Conservation (phyloP, 2,888 invertebrate species). For the Sminthurinus aureus region DNA sequence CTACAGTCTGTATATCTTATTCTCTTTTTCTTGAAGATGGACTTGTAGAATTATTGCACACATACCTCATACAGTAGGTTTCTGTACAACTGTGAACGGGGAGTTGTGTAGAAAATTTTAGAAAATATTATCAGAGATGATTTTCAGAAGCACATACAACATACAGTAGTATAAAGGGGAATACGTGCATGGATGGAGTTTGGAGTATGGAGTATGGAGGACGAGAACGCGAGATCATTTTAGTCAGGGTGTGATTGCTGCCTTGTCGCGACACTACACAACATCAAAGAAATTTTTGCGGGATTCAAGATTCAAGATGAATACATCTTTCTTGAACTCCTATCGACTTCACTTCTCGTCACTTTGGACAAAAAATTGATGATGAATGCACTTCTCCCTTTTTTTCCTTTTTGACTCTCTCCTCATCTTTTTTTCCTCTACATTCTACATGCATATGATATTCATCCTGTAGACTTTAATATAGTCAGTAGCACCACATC, state of each 20-base stretch:
- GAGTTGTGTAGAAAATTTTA: no score
- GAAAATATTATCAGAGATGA: no score
- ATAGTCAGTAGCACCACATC: no score
- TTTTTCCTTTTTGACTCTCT: background rate
- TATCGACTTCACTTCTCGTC: slow-evolving; percentile 58
- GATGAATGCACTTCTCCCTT: slow-evolving; percentile 56
- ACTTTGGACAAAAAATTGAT: slow-evolving; percentile 59
- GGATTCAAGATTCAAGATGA: slow-evolving; percentile 57
- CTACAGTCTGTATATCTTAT: no score
- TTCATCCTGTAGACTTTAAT: background rate
- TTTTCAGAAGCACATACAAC: no score
- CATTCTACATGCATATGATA: background rate
- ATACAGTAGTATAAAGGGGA: no score
- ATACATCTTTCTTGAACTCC: slow-evolving; percentile 51
- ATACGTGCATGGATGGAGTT: no score
- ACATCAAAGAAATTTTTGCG: slow-evolving; percentile 59
- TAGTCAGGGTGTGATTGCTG: slow-evolving; percentile 51
- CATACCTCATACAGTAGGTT: no score
- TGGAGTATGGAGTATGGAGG: no score
- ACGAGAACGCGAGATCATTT: slow-evolving; percentile 42
- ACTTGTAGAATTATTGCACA: no score
- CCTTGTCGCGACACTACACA: slow-evolving; percentile 59
- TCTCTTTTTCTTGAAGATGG: no score
- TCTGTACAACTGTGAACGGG: no score
- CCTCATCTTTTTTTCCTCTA: background rate